Evolutionary conservation across 2,113 vertebrate genomes (phyloP).

Genomic region (Hippocampus abdominalis): DNA sequence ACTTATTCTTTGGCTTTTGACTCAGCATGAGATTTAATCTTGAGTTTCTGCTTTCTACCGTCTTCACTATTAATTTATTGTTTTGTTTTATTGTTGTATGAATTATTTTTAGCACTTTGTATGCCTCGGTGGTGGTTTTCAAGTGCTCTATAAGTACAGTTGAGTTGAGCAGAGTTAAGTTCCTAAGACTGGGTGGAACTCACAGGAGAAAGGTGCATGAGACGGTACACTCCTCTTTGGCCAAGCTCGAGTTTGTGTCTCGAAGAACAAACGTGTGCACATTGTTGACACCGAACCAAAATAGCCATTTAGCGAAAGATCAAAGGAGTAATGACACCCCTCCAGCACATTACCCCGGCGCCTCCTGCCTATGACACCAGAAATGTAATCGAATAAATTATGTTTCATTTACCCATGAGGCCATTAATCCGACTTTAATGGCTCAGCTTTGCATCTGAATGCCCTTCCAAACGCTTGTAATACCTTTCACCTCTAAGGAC

Average conservation of each 20-base stretch:
- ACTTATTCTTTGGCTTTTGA: too few relatives aligned
- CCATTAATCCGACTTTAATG: conserved; percentile 60
- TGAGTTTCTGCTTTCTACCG: too few relatives aligned
- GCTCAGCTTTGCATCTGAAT: conserved; percentile 45
- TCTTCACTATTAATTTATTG: too few relatives aligned
- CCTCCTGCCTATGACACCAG: conserved; percentile 47
- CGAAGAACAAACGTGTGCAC: conserved; percentile 2
- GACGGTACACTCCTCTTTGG: neutral
- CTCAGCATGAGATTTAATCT: too few relatives aligned
- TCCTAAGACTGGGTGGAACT: too few relatives aligned
- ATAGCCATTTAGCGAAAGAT: conserved; percentile 38
- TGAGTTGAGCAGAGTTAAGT: too few relatives aligned
- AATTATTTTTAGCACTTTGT: too few relatives aligned
- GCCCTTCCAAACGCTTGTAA: conserved; percentile 35
- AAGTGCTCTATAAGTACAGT: too few relatives aligned
- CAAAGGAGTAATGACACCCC: conserved; percentile 46
- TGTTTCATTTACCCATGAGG: conserved; percentile 41
- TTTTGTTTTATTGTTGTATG: too few relatives aligned
- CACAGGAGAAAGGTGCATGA: too few relatives aligned
- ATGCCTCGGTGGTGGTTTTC: too few relatives aligned
- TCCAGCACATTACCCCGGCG: conserved; percentile 32
- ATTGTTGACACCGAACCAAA: conserved; percentile 21
- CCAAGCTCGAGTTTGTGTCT: neutral
- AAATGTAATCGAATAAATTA: conserved; percentile 50
- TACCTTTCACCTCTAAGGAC: conserved; percentile 30